Conservation (phyloP, 2,797 vertebrate species). For the Chloroceryle amazona region DNA sequence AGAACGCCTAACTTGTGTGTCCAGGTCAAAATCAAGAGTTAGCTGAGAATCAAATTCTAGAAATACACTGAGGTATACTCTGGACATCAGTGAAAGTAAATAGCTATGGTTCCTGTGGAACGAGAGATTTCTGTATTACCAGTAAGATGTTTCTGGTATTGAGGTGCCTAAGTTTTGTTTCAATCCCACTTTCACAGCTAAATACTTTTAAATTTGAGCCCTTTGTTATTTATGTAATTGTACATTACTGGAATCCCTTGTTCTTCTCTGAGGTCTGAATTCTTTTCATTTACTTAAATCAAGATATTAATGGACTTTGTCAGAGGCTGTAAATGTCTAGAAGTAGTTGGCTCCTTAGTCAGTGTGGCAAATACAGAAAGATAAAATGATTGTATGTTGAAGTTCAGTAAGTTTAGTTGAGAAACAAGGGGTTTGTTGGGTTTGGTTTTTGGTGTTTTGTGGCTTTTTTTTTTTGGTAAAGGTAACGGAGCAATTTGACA, state of each 20-base stretch:
- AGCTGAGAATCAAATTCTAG: not conserved
- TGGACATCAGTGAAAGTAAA: not conserved
- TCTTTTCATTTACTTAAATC: not conserved
- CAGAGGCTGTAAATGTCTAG: not conserved
- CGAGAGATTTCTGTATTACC: not conserved
- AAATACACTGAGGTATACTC: not conserved
- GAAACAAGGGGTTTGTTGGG: not conserved
- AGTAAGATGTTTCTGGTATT: not conserved
- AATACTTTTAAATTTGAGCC: not conserved
- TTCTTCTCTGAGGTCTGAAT: not conserved
- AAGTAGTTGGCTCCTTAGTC: not conserved
- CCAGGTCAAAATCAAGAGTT: not conserved
- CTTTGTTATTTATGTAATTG: not conserved
- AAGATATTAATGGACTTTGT: not conserved
- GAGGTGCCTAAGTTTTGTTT: not conserved
- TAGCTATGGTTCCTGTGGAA: not conserved
- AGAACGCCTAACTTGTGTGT: not conserved
- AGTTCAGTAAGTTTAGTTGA: not conserved
- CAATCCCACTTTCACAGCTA: not conserved
- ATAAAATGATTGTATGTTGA: not conserved
- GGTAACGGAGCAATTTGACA: not conserved
- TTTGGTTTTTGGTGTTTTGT: too few relatives aligned
- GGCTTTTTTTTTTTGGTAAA: not conserved
- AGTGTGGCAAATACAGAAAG: not conserved
- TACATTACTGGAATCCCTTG: not conserved